These are phyloP conservation scores for Corydoras maculifer DNA, from an alignment of 2,113 vertebrate genomes.

Conservation along the genomic window DNA sequence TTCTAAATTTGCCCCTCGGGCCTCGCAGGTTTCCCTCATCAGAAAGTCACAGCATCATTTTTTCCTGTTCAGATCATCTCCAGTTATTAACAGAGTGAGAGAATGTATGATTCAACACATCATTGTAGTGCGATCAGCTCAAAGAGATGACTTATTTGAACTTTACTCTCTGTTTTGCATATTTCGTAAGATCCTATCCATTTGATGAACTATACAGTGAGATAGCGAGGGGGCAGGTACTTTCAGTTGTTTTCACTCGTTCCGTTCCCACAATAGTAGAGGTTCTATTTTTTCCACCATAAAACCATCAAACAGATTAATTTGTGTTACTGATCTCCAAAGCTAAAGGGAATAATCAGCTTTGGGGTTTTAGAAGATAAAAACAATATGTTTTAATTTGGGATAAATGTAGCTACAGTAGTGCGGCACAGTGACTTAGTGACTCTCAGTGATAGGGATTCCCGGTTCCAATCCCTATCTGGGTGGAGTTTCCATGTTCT, in stretches of 20 bases:
- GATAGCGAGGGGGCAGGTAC: not conserved
- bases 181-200: constrained; percentile 9
- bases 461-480: too few species aligned
- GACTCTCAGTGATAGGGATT: too few species aligned
- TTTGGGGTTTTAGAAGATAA: constrained; percentile 1
- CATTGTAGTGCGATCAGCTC: constrained; percentile 27
- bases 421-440: too few species aligned
- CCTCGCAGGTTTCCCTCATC: too few species aligned
- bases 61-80: constrained; percentile 31
- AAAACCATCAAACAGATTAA: not conserved
- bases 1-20: too few species aligned
- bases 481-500: too few species aligned
- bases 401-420: not conserved
- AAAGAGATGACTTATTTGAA: constrained; percentile 26
- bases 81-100: constrained; percentile 9
- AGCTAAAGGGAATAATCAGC: not conserved
- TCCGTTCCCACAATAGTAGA: constrained; percentile 21
- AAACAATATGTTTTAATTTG: not conserved
- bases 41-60: not conserved
- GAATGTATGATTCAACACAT: constrained; percentile 27
- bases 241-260: constrained; percentile 26
- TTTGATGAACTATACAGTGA: not conserved
- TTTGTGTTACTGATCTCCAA: not conserved
- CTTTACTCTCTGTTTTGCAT: constrained; percentile 26
- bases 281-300: constrained; percentile 10